Percentiles rank a stretch among this genome's conserved stretches.
Evolutionary conservation across 1,140 invertebrate species (phyloP).

Genomic region (Trichogramma pretiosum): DNA sequence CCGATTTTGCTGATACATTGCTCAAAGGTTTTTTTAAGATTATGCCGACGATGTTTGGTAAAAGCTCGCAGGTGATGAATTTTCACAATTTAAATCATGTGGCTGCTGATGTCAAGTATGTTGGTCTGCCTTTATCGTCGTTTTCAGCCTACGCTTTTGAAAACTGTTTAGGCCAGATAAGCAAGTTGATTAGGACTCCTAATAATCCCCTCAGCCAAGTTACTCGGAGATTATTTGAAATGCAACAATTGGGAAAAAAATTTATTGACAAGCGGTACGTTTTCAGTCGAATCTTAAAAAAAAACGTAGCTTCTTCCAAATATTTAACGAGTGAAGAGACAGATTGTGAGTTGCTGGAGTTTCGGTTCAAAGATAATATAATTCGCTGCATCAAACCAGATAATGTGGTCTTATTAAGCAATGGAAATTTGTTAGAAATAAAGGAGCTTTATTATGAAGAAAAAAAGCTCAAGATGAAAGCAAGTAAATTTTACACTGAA

Average conservation of each 20-base stretch:
- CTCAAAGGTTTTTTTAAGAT: slow-evolving; percentile 23
- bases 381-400: slow-evolving; percentile 14
- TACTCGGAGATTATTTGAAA: neutral
- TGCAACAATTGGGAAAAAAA: neutral
- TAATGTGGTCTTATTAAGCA: slow-evolving; percentile 20
- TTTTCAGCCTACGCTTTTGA: slow-evolving; percentile 19
- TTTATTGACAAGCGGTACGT: neutral
- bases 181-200: slow-evolving; percentile 9
- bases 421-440: slow-evolving; percentile 18
- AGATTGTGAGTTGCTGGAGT: slow-evolving; percentile 4
- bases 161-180: slow-evolving; percentile 13
- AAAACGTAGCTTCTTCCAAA: neutral
- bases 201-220: slow-evolving; percentile 3
- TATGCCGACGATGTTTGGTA: slow-evolving; percentile 20
- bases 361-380: slow-evolving; percentile 18
- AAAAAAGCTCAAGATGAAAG: slow-evolving; percentile 6
- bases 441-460: slow-evolving; percentile 14
- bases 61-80: slow-evolving; percentile 17
- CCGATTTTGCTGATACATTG: slow-evolving; percentile 17
- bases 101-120: slow-evolving; percentile 21
- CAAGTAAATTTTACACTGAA: slow-evolving; percentile 2
- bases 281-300: slow-evolving; percentile 1
- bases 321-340: neutral
- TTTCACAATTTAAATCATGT: slow-evolving; percentile 24
- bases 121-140: slow-evolving; percentile 11